Evolutionary conservation across 2,113 vertebrate species (phyloP), one percentile per base, ranked within the genome.

Genomic region (Genyomyrus donnyi): DNA sequence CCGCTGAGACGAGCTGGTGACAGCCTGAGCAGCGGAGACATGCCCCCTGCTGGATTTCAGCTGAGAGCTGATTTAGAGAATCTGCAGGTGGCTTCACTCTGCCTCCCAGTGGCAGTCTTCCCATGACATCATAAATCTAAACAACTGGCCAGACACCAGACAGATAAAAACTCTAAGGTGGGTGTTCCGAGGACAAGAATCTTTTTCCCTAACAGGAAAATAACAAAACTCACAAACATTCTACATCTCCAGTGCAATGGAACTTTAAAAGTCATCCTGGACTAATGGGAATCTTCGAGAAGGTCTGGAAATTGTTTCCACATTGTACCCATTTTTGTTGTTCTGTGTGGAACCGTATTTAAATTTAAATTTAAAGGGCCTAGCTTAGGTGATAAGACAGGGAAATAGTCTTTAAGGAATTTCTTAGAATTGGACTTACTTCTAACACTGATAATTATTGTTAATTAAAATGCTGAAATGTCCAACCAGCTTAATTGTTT

Each of bases 101-200:
- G 56, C 24, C 42, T 15, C 45, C 85, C 42, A 27, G 85, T 74
- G 74, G 45, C 42, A 88, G 11, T 48, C 88, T 90, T 88, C 66
- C 85, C 53, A 46, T n/a, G 31, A 85, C 24, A n/a, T 84, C 87
- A 90, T 56, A 31, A 87, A 53, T 21, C 31, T 85, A 70, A 56
- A 77, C 88, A 66, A 80, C 89, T 4, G 8, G 42, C 52, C 27
- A 83, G 50, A 88, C 66, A 53, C 35, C 35, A 49, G 42, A 88
- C 58, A 87, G 53, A 87, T 45, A 2, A 85, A 87, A 88, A 10
- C 88, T 17, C 48, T 52, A 5, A 31, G 74, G 31, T n/a, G 77
- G 49, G 24, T n/a, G 48, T 53, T 35, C 27, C 0, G 10, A 77
- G 58, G 39, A 48, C 46, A 24, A 21, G 85, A 31, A 84, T 15